phyloP scores from a whole-genome alignment of 1,140 invertebrate genomes.

The Pinna nobilis region DNA sequence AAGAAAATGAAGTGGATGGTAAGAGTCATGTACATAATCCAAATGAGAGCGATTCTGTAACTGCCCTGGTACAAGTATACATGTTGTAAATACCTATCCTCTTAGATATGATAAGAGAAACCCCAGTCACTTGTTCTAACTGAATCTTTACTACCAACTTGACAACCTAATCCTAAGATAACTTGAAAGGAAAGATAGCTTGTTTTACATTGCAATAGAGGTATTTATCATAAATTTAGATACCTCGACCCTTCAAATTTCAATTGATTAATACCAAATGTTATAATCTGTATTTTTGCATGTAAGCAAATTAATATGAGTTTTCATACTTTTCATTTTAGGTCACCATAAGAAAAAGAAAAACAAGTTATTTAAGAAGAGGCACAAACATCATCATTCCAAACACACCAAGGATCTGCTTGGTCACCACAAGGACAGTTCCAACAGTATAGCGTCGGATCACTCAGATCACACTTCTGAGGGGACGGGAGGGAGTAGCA shows the following conservation, averaged over 20 bases:
- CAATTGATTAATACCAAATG: background rate
- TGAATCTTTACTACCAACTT: too few relatives aligned
- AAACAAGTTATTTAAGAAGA: constrained; percentile 36
- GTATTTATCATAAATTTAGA: too few relatives aligned
- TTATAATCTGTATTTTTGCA: background rate
- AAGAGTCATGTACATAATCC: constrained; percentile 1
- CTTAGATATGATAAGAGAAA: too few relatives aligned
- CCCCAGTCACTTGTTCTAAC: too few relatives aligned
- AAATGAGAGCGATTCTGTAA: background rate
- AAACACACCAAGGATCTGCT: constrained; percentile 36
- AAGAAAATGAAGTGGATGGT: constrained; percentile 36
- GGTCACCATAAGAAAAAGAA: constrained; percentile 52
- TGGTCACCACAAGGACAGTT: constrained; percentile 42
- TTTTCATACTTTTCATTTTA: too few relatives aligned
- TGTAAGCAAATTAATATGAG: background rate
- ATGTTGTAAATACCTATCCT: background rate
- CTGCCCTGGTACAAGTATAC: background rate
- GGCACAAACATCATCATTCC: constrained; percentile 24
- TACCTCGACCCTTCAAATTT: too few relatives aligned
- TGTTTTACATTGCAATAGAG: too few relatives aligned
- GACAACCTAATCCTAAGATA: too few relatives aligned
- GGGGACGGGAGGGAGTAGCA: constrained; percentile 41
- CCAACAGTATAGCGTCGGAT: constrained; percentile 43
- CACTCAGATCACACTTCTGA: constrained; percentile 46
- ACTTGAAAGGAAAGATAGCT: too few relatives aligned